Conservation (phyloP, 2,113 vertebrate species). For the Micronycteris hirsuta region DNA sequence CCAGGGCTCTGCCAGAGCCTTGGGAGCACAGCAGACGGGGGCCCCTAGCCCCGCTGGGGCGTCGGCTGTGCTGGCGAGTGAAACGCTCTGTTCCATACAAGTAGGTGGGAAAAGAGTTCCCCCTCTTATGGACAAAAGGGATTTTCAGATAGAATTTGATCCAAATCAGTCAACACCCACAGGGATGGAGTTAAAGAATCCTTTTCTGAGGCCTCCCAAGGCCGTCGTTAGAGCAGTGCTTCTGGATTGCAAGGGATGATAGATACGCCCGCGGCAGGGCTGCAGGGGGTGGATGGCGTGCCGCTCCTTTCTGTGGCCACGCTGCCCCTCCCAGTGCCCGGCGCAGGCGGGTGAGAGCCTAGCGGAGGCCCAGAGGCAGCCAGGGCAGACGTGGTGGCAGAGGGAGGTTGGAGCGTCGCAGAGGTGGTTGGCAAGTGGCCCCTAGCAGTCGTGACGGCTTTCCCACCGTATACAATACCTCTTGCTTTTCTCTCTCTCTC, state of each 20-base stretch:
- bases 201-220: neutral
- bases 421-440: conserved; percentile 37
- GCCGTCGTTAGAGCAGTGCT: neutral
- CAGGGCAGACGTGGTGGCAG: neutral
- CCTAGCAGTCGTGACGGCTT: conserved; percentile 39
- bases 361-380: neutral
- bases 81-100: neutral
- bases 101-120: neutral
- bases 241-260: neutral
- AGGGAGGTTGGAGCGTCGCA: conserved; percentile 64
- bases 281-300: neutral
- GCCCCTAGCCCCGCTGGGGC: neutral
- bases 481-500: conserved; percentile 75
- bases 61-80: neutral
- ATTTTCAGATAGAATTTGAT: neutral
- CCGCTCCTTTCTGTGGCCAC: neutral
- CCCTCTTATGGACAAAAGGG: neutral
- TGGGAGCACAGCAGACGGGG: neutral
- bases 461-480: conserved; percentile 74
- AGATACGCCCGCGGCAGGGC: fast-evolving
- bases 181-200: neutral
- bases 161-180: fast-evolving
- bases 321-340: neutral
- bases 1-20: neutral
- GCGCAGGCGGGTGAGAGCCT: neutral